Evolutionary conservation across 2,113 vertebrate species (phyloP), one percentile per base, ranked within the genome.

Genomic region (Lipophrys pholis): DNA sequence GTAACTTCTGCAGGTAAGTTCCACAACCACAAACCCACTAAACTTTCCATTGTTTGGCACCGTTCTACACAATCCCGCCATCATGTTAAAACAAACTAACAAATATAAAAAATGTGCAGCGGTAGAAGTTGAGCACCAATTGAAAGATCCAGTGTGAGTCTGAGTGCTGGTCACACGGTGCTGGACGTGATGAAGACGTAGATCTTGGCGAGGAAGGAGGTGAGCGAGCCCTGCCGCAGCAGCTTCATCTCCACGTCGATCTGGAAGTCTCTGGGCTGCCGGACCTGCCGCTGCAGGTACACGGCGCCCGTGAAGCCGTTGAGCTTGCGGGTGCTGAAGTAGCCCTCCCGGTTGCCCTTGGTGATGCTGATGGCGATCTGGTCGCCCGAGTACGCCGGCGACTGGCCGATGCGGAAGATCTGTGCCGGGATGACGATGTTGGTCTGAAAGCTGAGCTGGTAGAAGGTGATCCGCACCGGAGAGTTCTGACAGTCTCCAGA

Each of bases 231-330:
- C 87, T 97, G 96, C 9, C 97, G 93, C 89, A 96, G 94, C 8
- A 99, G 95, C 77, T 95, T 97, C 97, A 99, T 99, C 87, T 99
- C 96, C 45, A 99, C 97, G 0, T 99, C 96, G 53, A 99, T 80
- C 67, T 96, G 86, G 77, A 99, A 98, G 93, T 99, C 97, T 80
- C 91, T 94, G 0, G 96, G 94, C 76, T 95, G 83, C 0, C 76
- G 89, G 61, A 96, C 93, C 0, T 95, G 87, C 6, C 96, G 92
- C 87, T 97, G 95, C 60, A 98, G 92, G 68, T 92, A 96, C 1
- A 99, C 95, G 0, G 96, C 93, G 0, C 97, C 97, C 0, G 95
- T 98, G 91, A 95, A 96, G 38, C 95, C 86, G 75, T 97, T 97
- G 6, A 97, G 94, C 60, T 95, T 93, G 35, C 95, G 91, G 0